Base-by-base conservation (phyloP, 1,140 invertebrate genomes). In the Panagrolaimus sp. region DNA sequence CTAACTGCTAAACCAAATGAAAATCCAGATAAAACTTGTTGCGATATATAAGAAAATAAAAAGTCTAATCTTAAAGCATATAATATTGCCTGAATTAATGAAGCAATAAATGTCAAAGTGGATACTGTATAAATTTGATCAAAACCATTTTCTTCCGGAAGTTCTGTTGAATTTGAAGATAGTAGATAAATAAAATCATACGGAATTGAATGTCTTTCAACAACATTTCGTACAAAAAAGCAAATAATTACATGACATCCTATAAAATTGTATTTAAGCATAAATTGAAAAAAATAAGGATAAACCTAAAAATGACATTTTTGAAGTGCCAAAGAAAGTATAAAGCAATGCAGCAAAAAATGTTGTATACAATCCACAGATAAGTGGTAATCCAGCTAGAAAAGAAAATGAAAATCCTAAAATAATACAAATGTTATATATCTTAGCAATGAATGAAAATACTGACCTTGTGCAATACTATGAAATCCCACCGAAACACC, bases 301-400 rank as follows among this genome's bases (percentile, higher is more conserved):
- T 77, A 85, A 86, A 87, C 93, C 93, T 85, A 96, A 90, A 1
- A 93, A 96, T 20, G 92, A 88, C 78, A 96, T 93, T 57, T 88
- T 87, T 1, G 93, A 96, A 7, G 93, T 95, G 38, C 92, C 93
- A 67, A 96, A 88, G 57, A 96, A 84, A 65, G 91, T 88, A 83
- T 97, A 97, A 5, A 94, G 86, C 0, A 96, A 82, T 0, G 92
- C 89, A 2, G 93, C 92, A 84, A 96, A 94, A 77, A 96, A 92
- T 0, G 92, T 92, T 88, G 93, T 93, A 83, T 96, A 96, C 3
- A 97, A 88, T 5, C 94, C 94, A 66, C 90, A 88, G 42, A 95
- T 89, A 0, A 93, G 90, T 0, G 90, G 89, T 1, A 95, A 88
- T 70, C 90, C 90, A 0, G 90, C 91, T 53, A 96, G 83, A 64